phyloP scores from a whole-genome alignment of 2,797 vertebrate species.

The Muscicapa comitata region DNA sequence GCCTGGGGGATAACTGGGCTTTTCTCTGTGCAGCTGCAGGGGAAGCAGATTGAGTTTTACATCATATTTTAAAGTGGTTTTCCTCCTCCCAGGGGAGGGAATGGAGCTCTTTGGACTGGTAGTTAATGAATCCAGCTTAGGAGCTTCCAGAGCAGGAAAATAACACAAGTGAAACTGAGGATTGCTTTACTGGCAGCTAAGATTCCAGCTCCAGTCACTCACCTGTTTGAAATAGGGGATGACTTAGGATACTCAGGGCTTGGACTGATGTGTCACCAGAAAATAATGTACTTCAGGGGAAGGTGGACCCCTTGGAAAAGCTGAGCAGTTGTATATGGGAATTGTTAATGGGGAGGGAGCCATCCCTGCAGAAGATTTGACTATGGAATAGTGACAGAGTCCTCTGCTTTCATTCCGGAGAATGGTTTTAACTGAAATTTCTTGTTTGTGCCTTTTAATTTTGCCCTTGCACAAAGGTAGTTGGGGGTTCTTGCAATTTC shows the following conservation, averaged over 20 bases:
- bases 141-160: not conserved
- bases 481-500: not conserved
- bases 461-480: fast-evolving
- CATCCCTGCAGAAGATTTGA: not conserved
- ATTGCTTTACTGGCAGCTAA: not conserved
- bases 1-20: not conserved
- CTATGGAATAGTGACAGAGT: not conserved
- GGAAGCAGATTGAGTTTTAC: not conserved
- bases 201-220: not conserved
- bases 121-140: not conserved
- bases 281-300: not conserved
- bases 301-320: not conserved
- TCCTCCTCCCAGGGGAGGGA: not conserved
- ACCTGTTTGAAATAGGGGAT: not conserved
- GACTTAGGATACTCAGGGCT: not conserved
- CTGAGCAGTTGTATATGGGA: fast-evolving
- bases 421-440: not conserved
- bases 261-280: fast-evolving
- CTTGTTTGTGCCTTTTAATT: not conserved
- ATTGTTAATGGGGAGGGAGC: fast-evolving
- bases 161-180: fast-evolving
- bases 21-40: not conserved
- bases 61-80: not conserved
- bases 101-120: not conserved
- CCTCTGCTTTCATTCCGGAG: not conserved